These are phyloP conservation scores for Leptinotarsa rubiginosa DNA, from an alignment of 2,888 invertebrate species.

Conservation along the genomic window DNA sequence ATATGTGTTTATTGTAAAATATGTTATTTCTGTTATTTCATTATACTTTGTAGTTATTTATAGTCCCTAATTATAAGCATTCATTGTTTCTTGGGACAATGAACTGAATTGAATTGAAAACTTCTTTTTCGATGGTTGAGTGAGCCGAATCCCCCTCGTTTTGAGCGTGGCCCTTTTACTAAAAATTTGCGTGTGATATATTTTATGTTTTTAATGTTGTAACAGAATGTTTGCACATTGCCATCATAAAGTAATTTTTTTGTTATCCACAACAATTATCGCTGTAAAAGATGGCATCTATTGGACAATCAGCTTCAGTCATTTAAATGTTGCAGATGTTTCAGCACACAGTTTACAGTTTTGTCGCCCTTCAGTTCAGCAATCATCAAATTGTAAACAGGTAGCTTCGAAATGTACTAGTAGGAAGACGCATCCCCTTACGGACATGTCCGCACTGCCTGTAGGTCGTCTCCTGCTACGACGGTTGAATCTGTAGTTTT, in stretches of 20 bases:
- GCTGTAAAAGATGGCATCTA: conserved; percentile 22
- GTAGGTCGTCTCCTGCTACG: conserved; percentile 12
- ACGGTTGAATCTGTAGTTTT: conserved; percentile 16
- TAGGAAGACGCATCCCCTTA: conserved; percentile 8
- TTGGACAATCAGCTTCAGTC: conserved; percentile 20
- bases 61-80: no score
- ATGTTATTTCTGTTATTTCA: no score
- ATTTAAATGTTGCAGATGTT: conserved; percentile 15
- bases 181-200: conserved; percentile 32
- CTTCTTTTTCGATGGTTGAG: conserved; percentile 33
- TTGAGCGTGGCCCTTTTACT: conserved; percentile 31
- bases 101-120: no score
- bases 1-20: no score
- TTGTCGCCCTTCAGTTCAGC: conserved; percentile 14
- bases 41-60: no score
- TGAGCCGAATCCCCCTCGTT: conserved; percentile 33
- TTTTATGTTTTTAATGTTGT: conserved; percentile 30
- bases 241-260: conserved; percentile 45
- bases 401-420: background rate
- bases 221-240: conserved; percentile 39
- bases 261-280: conserved; percentile 44
- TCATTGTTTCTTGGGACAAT: no score
- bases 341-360: background rate
- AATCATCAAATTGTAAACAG: conserved; percentile 7
- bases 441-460: conserved; percentile 10